Percentiles rank a stretch among this genome's conserved stretches.
phyloP scores from a whole-genome alignment of 2,888 invertebrate species.

The Trachelus iudaicus region DNA sequence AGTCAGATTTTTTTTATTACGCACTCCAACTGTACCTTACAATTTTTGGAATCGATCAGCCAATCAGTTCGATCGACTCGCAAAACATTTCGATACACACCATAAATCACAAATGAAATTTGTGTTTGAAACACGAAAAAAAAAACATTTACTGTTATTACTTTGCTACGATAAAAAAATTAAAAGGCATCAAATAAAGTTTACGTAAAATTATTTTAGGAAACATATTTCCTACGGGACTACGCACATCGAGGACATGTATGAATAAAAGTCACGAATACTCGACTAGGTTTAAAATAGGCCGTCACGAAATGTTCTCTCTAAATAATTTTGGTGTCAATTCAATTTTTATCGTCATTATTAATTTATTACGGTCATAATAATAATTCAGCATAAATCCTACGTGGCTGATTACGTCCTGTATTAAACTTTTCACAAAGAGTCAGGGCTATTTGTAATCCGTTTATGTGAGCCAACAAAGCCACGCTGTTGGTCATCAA shows the following conservation, averaged over 20 bases:
- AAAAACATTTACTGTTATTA: not conserved
- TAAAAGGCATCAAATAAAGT: not conserved
- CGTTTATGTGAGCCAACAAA: not conserved
- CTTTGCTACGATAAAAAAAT: not conserved
- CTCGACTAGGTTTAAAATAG: not conserved
- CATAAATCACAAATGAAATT: not conserved
- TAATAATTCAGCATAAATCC: not conserved
- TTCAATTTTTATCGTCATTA: not conserved
- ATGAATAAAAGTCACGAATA: not conserved
- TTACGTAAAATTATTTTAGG: not conserved
- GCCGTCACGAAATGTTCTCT: not conserved
- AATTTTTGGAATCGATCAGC: not conserved
- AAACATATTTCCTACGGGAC: not conserved
- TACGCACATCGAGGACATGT: not conserved
- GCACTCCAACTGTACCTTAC: not conserved
- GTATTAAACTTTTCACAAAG: not conserved
- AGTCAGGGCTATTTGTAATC: not conserved
- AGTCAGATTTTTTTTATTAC: not conserved
- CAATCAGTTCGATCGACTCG: not conserved
- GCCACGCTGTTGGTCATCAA: not conserved
- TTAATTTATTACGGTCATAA: not conserved
- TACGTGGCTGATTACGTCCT: not conserved
- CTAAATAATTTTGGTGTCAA: not conserved
- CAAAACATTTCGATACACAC: not conserved
- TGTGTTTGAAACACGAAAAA: not conserved